phyloP scores from a whole-genome alignment of 2,888 invertebrate species.

The Tachina grossa region DNA sequence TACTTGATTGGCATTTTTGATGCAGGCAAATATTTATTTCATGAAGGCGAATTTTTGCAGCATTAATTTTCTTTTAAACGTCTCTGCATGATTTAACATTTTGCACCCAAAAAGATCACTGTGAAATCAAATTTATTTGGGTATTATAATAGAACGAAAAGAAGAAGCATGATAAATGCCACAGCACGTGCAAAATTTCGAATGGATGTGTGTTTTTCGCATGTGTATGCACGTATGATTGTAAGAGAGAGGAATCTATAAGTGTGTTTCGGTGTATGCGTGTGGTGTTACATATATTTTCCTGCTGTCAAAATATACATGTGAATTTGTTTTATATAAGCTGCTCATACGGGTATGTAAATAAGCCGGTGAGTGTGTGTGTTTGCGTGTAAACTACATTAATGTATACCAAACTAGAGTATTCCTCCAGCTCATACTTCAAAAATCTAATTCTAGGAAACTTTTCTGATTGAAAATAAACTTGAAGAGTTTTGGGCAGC shows the following conservation, averaged over 20 bases:
- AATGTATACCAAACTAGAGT: neutral
- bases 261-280: neutral
- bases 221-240: neutral
- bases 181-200: constrained; percentile 44
- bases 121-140: constrained; percentile 12
- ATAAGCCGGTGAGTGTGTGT: neutral
- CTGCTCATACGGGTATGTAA: neutral
- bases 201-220: constrained; percentile 32
- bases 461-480: neutral
- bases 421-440: neutral
- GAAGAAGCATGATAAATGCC: constrained; percentile 8
- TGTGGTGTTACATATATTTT: neutral
- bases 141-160: constrained; percentile 16
- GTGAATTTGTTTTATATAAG: constrained; percentile 1
- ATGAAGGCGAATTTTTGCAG: too few species aligned
- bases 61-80: too few species aligned
- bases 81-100: too few species aligned
- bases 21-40: too few species aligned
- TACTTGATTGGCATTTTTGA: too few species aligned
- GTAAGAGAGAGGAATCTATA: neutral
- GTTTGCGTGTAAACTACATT: neutral
- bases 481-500: too few species aligned
- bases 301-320: neutral
- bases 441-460: neutral
- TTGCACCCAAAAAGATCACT: neutral